A percentile compares a stretch with the other conserved stretches of the same genome.
Conservation (phyloP, 2,888 invertebrate species). For the Plebejus argus region DNA sequence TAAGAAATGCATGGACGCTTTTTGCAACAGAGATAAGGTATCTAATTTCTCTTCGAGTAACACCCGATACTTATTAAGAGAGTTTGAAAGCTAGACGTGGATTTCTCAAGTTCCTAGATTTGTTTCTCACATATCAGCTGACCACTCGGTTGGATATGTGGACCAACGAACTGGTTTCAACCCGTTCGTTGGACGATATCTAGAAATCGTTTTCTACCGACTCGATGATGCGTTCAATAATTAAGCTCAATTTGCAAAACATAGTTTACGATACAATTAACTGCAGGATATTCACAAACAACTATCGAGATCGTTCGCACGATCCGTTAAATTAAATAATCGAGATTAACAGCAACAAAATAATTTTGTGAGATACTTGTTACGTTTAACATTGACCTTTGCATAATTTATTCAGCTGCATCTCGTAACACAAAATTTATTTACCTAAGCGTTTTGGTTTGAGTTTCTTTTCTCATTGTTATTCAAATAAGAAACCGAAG, state of each 20-base stretch:
- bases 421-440: background rate
- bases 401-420: slow-evolving; percentile 1
- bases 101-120: slow-evolving; percentile 69
- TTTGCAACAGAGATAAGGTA: slow-evolving; percentile 1
- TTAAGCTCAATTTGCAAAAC: slow-evolving; percentile 47
- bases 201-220: slow-evolving; percentile 78
- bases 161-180: slow-evolving; percentile 77
- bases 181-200: slow-evolving; percentile 60
- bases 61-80: slow-evolving; percentile 8
- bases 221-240: slow-evolving; percentile 74
- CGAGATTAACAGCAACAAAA: background rate
- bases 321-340: background rate
- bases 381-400: slow-evolving; percentile 23
- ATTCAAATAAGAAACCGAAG: slow-evolving; percentile 19
- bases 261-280: slow-evolving; percentile 29
- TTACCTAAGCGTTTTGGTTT: background rate
- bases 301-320: background rate
- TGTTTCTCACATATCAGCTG: slow-evolving; percentile 70
- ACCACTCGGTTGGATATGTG: slow-evolving; percentile 73
- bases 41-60: slow-evolving; percentile 7
- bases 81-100: slow-evolving; percentile 47
- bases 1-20: background rate
- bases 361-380: background rate
- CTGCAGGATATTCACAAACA: slow-evolving; percentile 25
- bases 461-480: slow-evolving; percentile 14